Percentiles rank a stretch among this genome's conserved stretches.
These are phyloP conservation scores for Kryptolebias marmoratus DNA, from an alignment of 2,113 vertebrate species.

Conservation along the genomic window DNA sequence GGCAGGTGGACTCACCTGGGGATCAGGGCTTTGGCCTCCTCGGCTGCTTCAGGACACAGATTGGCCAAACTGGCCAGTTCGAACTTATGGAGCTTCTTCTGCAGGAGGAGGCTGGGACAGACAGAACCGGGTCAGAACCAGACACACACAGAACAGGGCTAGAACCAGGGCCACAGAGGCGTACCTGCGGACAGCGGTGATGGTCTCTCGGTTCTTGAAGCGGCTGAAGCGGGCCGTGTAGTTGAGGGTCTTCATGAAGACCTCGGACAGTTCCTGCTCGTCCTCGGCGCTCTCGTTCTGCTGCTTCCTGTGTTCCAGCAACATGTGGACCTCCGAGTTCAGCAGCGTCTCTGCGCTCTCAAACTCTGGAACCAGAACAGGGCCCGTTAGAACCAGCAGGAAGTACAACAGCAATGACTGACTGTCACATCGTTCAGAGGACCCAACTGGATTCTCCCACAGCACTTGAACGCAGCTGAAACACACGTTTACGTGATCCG, in stretches of 20 bases:
- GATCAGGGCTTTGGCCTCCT: slow-evolving; percentile 96
- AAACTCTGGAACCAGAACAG: slow-evolving; percentile 82
- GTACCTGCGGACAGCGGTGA: slow-evolving; percentile 94
- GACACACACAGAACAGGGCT: background rate
- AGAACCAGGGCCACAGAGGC: too few relatives aligned
- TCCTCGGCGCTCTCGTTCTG: slow-evolving; percentile 99
- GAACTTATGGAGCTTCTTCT: slow-evolving; percentile 99
- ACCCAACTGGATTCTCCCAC: too few relatives aligned
- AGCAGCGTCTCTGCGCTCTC: slow-evolving; percentile 93
- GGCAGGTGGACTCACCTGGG: slow-evolving; percentile 85
- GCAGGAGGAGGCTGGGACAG: slow-evolving; percentile 87
- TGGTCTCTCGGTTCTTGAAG: slow-evolving; percentile 98
- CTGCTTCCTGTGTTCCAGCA: slow-evolving; percentile 96
- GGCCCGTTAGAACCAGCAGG: background rate
- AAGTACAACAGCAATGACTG: too few relatives aligned
- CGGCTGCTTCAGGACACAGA: slow-evolving; percentile 94
- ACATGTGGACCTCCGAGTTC: slow-evolving; percentile 98
- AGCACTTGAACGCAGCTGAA: too few relatives aligned
- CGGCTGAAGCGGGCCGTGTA: slow-evolving; percentile 96
- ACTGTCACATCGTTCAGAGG: too few relatives aligned
- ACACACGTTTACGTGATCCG: too few relatives aligned
- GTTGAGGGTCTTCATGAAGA: slow-evolving; percentile 98
- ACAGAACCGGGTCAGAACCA: slow-evolving; percentile 5
- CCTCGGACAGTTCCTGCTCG: slow-evolving; percentile 96
- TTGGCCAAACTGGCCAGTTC: slow-evolving; percentile 97